phyloP scores from a whole-genome alignment of 2,888 invertebrate genomes.

The Ashinkailepas kermadecensis region DNA sequence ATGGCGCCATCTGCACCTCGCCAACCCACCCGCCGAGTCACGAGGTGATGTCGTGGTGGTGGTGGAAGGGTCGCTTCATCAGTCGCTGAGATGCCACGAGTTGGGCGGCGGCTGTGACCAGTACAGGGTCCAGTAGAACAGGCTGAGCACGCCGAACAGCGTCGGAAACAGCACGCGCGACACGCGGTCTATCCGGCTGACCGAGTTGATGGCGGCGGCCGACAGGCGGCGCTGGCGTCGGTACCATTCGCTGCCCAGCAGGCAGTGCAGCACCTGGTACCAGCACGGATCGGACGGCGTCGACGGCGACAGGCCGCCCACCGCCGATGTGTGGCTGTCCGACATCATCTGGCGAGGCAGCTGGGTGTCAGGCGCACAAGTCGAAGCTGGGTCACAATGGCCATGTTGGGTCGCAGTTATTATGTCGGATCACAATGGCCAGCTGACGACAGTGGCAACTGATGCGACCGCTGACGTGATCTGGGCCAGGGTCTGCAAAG shows the following conservation, averaged over 20 bases:
- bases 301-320: constrained; percentile 27
- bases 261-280: constrained; percentile 70
- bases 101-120: constrained; percentile 23
- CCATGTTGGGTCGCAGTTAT: too few species aligned
- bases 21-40: too few species aligned
- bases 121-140: constrained; percentile 83
- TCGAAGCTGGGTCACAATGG: too few species aligned
- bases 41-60: too few species aligned
- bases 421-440: too few species aligned
- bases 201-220: constrained; percentile 68
- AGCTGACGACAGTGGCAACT: too few species aligned
- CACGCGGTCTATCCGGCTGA: constrained; percentile 73
- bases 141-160: constrained; percentile 74
- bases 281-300: constrained; percentile 62
- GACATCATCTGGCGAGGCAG: constrained; percentile 2
- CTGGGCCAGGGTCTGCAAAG: too few species aligned
- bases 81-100: not conserved
- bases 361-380: too few species aligned
- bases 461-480: too few species aligned
- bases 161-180: constrained; percentile 69
- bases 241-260: constrained; percentile 44
- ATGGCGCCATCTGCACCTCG: too few species aligned
- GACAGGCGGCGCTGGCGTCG: constrained; percentile 63
- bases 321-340: not conserved
- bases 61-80: too few species aligned